Conservation (phyloP, 1,140 invertebrate species). For the Bursaphelenchus mucronatus region DNA sequence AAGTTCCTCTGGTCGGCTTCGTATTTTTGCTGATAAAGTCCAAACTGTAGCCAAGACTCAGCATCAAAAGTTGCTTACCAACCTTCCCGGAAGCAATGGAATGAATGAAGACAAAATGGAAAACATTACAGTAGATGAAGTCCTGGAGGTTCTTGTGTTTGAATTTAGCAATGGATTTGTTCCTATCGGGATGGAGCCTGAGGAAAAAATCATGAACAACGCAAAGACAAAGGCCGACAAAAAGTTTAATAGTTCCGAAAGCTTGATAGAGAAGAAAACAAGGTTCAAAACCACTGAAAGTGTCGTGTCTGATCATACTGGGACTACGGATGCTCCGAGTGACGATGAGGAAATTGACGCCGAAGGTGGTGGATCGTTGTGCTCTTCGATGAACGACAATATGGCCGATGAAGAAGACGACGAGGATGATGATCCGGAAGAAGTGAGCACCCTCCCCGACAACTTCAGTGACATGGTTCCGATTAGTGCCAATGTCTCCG, state of each 20-base stretch:
- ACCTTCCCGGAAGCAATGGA: neutral
- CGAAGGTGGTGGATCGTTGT: conserved; percentile 28
- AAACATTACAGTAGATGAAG: neutral
- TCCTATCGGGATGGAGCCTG: conserved; percentile 47
- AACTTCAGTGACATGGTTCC: conserved; percentile 87
- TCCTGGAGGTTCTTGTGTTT: conserved; percentile 40
- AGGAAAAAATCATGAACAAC: conserved; percentile 53
- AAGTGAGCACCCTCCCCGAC: conserved; percentile 56
- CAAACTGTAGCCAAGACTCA: conserved; percentile 9
- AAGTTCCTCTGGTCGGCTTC: conserved; percentile 13
- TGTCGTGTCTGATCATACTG: conserved; percentile 49
- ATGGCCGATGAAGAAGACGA: conserved; percentile 19
- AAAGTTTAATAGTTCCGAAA: conserved; percentile 35
- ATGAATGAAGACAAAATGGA: neutral
- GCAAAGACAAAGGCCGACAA: conserved; percentile 11
- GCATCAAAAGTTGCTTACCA: conserved; percentile 10
- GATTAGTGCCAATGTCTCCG: conserved; percentile 77
- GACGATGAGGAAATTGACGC: conserved; percentile 51
- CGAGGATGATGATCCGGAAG: conserved; percentile 70
- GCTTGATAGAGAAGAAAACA: conserved; percentile 47
- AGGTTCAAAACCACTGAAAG: conserved; percentile 52
- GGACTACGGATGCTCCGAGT: conserved; percentile 44
- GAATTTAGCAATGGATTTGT: conserved; percentile 28
- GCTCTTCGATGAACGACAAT: conserved; percentile 43
- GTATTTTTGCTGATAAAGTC: conserved; percentile 14